Evolutionary conservation across 2,113 vertebrate genomes (phyloP).

Genomic region (Callospermophilus lateralis): DNA sequence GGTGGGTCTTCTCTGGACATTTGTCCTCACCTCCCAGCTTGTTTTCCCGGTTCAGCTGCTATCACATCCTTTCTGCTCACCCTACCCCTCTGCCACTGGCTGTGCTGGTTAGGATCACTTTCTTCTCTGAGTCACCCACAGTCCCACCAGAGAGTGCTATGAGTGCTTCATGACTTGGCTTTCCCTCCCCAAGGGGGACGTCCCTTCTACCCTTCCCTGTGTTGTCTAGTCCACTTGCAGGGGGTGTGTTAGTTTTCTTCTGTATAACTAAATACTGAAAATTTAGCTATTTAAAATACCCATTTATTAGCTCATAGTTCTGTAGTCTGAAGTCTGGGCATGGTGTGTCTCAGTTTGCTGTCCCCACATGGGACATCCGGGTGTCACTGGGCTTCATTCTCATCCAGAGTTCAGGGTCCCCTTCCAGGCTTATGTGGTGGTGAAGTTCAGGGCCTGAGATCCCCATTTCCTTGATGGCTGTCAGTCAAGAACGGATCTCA

Average conservation of each 20-base stretch:
- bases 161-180: background rate
- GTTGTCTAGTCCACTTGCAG: background rate
- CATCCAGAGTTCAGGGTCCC: background rate
- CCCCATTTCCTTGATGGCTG: background rate
- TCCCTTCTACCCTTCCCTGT: background rate
- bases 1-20: background rate
- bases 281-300: background rate
- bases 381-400: background rate
- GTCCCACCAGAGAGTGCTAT: background rate
- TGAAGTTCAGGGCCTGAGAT: background rate
- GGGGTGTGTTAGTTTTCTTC: background rate
- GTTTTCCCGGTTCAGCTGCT: background rate
- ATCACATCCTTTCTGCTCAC: background rate
- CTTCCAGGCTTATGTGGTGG: background rate
- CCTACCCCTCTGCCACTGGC: background rate
- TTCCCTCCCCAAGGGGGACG: background rate
- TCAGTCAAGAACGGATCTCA: background rate
- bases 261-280: background rate
- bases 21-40: background rate
- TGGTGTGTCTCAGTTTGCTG: too few species aligned
- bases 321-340: background rate
- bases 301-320: background rate
- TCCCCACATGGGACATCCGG: background rate
- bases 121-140: background rate
- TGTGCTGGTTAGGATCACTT: background rate